Base-by-base conservation (phyloP, 2,797 vertebrate genomes). In the Microchirus variegatus region DNA sequence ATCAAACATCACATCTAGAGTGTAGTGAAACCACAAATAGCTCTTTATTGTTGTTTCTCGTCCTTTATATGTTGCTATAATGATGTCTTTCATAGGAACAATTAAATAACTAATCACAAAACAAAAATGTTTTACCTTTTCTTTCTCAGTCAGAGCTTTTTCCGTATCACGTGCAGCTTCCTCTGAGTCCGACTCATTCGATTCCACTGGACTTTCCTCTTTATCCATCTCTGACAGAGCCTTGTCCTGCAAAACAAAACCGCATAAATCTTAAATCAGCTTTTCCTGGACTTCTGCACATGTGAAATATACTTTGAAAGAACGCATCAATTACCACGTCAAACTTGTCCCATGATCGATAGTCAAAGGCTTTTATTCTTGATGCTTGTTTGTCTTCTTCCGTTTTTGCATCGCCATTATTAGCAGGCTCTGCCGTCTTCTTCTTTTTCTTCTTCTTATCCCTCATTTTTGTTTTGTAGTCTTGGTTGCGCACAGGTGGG, bases 261-360 rank as follows among this genome's bases (percentile, higher is more conserved):
- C 18, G 17, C 14, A 53, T 0, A 43, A 13, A 9, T 10, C 1
- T 56, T 73, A 2, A 43, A 4, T 48, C 4, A 16, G 0, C 1
- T 1, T 3, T 10, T 59, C 13, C 11, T 52, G 0, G 0, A 56
- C 36, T 15, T 40, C 6, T 38, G 6, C 1, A 2, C 1, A 31
- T 31, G 7, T 31, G 31, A 13, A 36, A 0, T n/a, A 9, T 19
- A 41, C 6, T 31, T 19, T 8, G 37, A 1, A 50, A 15, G 1
- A n/a, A 44, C n/a, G 2, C 10, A n/a, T 41, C 2, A 38, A 82
- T 81, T 86, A 99, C 97, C 95, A 96, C 97, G 75, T 98, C 94
- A 75, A 99, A 96, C 80, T 95, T 97, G 79, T 96, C 95, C 98
- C 97, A 99, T 0, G 95, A 94, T 53, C 92, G 90, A 85, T 99